A percentile compares a stretch with the other conserved stretches of the same genome.
These are phyloP conservation scores for Plectus sambesii DNA, from an alignment of 1,140 invertebrate genomes.

Conservation along the genomic window DNA sequence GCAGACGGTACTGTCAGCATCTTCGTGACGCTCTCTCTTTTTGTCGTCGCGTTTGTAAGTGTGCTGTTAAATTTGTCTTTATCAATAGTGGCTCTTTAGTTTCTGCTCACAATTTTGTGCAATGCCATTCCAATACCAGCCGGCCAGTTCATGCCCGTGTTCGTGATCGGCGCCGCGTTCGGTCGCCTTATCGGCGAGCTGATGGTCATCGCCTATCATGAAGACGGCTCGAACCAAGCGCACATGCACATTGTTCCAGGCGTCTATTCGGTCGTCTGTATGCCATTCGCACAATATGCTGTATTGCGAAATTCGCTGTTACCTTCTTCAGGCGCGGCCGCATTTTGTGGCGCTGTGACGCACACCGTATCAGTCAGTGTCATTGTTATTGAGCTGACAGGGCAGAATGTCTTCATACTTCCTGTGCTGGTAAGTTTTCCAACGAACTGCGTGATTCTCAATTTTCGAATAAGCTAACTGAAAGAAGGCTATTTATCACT, in stretches of 20 bases:
- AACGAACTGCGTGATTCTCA: no score
- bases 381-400: conserved; percentile 96
- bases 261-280: conserved; percentile 53
- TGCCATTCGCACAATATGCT: conserved; percentile 12
- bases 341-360: conserved; percentile 56
- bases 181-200: conserved; percentile 72
- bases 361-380: conserved; percentile 95
- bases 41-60: conserved; percentile 71
- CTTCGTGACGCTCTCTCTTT: conserved; percentile 71
- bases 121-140: conserved; percentile 88
- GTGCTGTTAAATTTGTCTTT: no score
- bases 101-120: conserved; percentile 77
- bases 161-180: conserved; percentile 80
- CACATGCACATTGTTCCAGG: conserved; percentile 77
- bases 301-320: conserved; percentile 4
- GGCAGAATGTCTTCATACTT: conserved; percentile 88
- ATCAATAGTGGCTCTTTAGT: no score
- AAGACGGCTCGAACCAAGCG: conserved; percentile 63
- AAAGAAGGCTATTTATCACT: no score
- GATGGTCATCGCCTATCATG: conserved; percentile 81
- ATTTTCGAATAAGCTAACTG: no score
- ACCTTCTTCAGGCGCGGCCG: conserved; percentile 29
- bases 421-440: conserved; percentile 75
- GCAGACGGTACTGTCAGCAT: conserved; percentile 63
- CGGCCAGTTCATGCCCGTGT: conserved; percentile 89